Evolutionary conservation across 2,888 invertebrate genomes (phyloP).

Genomic region (Cheiracanthium punctorium): DNA sequence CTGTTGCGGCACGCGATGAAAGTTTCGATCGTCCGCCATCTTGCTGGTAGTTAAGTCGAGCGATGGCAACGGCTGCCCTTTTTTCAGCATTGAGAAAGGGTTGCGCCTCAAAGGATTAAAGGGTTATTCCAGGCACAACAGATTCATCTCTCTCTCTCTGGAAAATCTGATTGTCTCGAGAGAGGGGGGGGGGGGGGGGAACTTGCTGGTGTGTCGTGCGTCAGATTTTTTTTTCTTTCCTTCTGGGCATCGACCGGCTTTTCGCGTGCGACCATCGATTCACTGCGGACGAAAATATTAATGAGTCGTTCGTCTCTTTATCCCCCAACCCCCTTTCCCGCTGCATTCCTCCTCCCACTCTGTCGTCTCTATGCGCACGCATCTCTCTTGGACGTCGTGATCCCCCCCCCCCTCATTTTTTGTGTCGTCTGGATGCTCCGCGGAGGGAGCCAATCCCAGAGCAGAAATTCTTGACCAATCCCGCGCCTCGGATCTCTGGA

Average conservation of each 20-base stretch:
- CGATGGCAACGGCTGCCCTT: too few species aligned
- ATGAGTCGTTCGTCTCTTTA: slow-evolving; percentile 24
- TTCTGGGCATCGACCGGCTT: slow-evolving; percentile 50
- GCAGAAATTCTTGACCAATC: slow-evolving; percentile 5
- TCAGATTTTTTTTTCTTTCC: too few species aligned
- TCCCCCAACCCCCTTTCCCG: background rate
- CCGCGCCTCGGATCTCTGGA: background rate
- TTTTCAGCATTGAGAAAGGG: too few species aligned
- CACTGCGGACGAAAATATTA: slow-evolving; percentile 67
- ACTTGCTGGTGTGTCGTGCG: background rate
- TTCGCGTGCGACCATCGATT: slow-evolving; percentile 64
- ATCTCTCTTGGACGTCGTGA: slow-evolving; percentile 11
- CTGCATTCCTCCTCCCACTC: too few species aligned
- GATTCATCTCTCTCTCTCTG: background rate
- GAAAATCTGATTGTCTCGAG: background rate
- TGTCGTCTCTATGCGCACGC: slow-evolving; percentile 57
- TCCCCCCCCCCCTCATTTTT: slow-evolving; percentile 1
- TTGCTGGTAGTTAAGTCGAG: too few species aligned
- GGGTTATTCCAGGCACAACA: too few species aligned
- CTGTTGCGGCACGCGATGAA: too few species aligned
- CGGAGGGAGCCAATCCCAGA: slow-evolving; percentile 16
- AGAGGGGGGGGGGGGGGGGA: too few species aligned
- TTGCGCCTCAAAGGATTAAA: too few species aligned
- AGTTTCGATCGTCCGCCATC: too few species aligned
- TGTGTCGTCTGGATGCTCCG: slow-evolving; percentile 13